These are phyloP conservation scores for Gasterosteus nipponicus DNA, from an alignment of 2,113 vertebrate species.

Conservation along the genomic window DNA sequence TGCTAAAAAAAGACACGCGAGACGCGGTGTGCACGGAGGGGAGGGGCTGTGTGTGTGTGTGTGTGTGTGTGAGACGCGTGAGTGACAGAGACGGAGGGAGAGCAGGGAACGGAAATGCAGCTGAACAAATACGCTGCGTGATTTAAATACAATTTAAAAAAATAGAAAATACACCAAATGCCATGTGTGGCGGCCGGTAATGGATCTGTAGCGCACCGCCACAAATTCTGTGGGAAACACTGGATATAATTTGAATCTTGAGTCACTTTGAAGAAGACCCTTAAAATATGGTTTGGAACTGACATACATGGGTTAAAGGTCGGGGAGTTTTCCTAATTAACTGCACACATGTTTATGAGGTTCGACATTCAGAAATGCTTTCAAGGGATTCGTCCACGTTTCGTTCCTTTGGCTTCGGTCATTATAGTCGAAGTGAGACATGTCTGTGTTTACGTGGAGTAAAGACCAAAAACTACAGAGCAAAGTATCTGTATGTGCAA, in stretches of 20 bases:
- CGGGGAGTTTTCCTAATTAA: background rate
- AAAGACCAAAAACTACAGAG: background rate
- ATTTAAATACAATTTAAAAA: too few species aligned
- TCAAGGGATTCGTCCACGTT: background rate
- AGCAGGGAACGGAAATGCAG: too few species aligned
- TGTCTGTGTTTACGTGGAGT: background rate
- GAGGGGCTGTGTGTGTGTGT: too few species aligned
- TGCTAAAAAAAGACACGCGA: too few species aligned
- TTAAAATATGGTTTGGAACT: background rate
- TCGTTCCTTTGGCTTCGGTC: conserved; percentile 4
- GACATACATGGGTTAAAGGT: background rate
- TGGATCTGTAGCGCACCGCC: too few species aligned
- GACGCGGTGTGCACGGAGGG: too few species aligned
- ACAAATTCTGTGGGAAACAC: too few species aligned
- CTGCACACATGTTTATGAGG: background rate
- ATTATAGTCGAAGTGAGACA: conserved; percentile 33
- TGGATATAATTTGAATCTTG: background rate
- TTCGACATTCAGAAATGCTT: background rate
- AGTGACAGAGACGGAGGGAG: too few species aligned
- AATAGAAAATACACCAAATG: too few species aligned
- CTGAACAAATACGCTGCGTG: too few species aligned
- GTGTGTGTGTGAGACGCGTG: too few species aligned
- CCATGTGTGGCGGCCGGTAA: too few species aligned
- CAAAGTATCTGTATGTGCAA: conserved; percentile 10
- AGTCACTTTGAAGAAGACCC: background rate